Evolutionary conservation across 2,113 vertebrate genomes (phyloP).

Genomic region (Heterochromis multidens): DNA sequence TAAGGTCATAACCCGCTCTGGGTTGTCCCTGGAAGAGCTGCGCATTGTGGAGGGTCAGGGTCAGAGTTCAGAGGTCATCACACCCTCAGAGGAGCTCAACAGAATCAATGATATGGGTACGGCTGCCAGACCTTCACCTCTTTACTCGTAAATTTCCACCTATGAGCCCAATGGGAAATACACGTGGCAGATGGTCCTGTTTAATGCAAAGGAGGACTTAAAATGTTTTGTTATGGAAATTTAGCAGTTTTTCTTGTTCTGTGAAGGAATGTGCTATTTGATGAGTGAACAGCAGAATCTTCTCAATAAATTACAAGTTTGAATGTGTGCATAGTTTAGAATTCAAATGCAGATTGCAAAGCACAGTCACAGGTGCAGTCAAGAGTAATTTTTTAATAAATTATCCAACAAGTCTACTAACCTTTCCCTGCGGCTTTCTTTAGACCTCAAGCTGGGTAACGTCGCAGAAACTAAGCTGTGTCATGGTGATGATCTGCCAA

Average conservation of each 20-base stretch:
- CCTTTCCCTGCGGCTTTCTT: constrained; percentile 12
- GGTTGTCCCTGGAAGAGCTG: constrained; percentile 92
- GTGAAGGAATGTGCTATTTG: constrained; percentile 10
- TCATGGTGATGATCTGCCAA: constrained; percentile 79
- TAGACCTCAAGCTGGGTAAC: constrained; percentile 87
- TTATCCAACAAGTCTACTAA: background rate
- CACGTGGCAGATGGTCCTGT: constrained; percentile 59
- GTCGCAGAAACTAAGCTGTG: constrained; percentile 85
- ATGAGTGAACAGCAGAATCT: background rate
- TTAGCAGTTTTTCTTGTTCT: background rate
- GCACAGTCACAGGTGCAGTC: background rate
- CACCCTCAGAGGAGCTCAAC: constrained; percentile 89
- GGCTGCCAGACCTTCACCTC: constrained; percentile 43
- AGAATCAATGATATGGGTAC: constrained; percentile 89
- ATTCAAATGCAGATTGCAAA: background rate
- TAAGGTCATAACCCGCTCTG: constrained; percentile 85
- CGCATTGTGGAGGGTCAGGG: constrained; percentile 97
- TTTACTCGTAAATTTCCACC: constrained; percentile 16
- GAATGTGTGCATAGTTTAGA: background rate
- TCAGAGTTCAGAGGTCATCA: constrained; percentile 90
- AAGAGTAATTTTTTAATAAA: background rate
- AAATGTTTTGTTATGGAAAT: constrained; percentile 49
- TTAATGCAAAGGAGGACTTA: constrained; percentile 4
- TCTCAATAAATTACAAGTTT: constrained; percentile 1
- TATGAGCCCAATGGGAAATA: background rate